phyloP scores from a whole-genome alignment of 2,888 invertebrate species.

The Stegana nigrithorax region DNA sequence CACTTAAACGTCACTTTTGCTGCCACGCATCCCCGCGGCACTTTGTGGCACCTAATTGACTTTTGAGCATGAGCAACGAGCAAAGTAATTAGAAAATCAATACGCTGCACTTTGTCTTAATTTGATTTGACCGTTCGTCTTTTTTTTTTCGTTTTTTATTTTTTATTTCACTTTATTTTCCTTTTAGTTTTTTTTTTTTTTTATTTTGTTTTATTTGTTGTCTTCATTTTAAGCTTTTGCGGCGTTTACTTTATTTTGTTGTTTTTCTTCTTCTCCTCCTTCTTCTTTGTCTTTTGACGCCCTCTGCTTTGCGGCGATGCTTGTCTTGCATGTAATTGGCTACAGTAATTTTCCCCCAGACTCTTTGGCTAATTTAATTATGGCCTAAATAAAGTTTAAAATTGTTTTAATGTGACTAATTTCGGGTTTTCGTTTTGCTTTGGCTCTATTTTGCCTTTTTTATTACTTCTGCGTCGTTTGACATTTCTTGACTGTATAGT shows the following conservation, averaged over 20 bases:
- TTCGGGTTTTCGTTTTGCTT: neutral
- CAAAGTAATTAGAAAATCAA: constrained; percentile 52
- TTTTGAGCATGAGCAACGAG: constrained; percentile 31
- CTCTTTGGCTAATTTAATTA: constrained; percentile 16
- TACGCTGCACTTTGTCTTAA: constrained; percentile 53
- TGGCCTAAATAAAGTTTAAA: constrained; percentile 1
- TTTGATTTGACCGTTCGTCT: constrained; percentile 39
- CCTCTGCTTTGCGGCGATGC: too few relatives aligned
- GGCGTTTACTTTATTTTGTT: neutral
- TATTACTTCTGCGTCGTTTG: too few relatives aligned
- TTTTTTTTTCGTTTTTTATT: neutral
- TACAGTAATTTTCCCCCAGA: neutral
- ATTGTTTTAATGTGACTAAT: neutral
- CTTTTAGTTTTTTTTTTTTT: neutral
- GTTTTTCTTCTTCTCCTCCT: neutral
- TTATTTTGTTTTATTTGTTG: neutral
- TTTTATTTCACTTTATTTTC: neutral
- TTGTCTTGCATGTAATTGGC: too few relatives aligned
- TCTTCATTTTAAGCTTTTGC: too few relatives aligned
- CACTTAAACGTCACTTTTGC: neutral
- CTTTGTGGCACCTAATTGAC: constrained; percentile 19
- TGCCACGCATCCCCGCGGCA: neutral
- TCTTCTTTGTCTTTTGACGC: too few relatives aligned
- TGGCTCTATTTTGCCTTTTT: too few relatives aligned
- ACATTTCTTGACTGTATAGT: too few relatives aligned